phyloP scores from a whole-genome alignment of 2,113 vertebrate species.

The rat (Rattus norvegicus) region DNA sequence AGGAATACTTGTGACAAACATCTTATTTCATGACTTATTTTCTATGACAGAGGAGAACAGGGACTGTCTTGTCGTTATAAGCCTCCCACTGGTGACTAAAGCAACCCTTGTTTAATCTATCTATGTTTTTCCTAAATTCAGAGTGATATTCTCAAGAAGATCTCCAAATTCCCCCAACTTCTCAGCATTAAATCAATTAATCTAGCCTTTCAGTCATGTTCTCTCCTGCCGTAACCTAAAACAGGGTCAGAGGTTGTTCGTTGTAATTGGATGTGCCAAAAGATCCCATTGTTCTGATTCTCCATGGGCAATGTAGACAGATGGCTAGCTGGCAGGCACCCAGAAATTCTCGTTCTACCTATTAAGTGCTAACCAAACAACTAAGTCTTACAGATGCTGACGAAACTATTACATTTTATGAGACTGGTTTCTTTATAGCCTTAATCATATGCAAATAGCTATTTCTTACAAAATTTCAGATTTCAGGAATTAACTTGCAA shows the following conservation, averaged over 20 bases:
- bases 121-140: background rate
- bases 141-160: background rate
- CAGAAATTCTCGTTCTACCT: slow-evolving; percentile 58
- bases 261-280: slow-evolving; percentile 63
- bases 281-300: slow-evolving; percentile 69
- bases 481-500: slow-evolving; percentile 72
- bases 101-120: background rate
- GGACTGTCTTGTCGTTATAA: background rate
- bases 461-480: slow-evolving; percentile 66
- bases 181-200: slow-evolving; percentile 63
- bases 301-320: slow-evolving; percentile 61
- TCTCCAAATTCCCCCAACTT: background rate
- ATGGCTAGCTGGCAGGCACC: slow-evolving; percentile 73
- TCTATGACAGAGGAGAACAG: background rate
- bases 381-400: slow-evolving; percentile 59
- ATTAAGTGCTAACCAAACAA: slow-evolving; percentile 54
- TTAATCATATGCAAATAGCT: slow-evolving; percentile 7
- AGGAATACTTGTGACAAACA: background rate
- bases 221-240: slow-evolving; percentile 1
- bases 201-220: slow-evolving; percentile 1
- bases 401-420: slow-evolving; percentile 42
- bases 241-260: background rate
- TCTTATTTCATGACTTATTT: background rate
- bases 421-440: background rate
- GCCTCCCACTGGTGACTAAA: background rate